Percentiles rank a stretch among this genome's conserved stretches.
Evolutionary conservation across 2,888 invertebrate genomes (phyloP).

Genomic region (Eutolmus rufibarbis): DNA sequence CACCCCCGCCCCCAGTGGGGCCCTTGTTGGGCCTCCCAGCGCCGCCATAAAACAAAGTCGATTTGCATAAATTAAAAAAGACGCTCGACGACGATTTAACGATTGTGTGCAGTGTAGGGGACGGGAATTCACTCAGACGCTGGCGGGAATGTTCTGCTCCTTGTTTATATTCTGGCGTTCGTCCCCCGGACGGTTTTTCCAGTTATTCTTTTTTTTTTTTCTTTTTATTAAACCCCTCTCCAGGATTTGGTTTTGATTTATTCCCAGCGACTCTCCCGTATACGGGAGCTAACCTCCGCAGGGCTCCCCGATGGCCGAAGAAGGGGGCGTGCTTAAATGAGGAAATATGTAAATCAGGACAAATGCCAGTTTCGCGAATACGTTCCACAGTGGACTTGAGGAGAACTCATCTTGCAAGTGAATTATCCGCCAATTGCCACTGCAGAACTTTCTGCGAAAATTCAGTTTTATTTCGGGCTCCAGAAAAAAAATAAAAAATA

Average conservation of each 20-base stretch:
- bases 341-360: conserved; percentile 22
- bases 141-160: background rate
- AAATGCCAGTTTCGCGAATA: background rate
- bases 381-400: background rate
- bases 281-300: background rate
- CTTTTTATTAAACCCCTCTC: background rate
- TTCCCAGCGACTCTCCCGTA: background rate
- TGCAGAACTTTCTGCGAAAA: conserved; percentile 19
- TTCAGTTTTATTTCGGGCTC: conserved; percentile 7
- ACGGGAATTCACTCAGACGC: conserved; percentile 6
- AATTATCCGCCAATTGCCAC: conserved; percentile 38
- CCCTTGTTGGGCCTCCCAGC: background rate
- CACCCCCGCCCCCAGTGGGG: background rate
- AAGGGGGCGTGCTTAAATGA: background rate
- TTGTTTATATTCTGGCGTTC: background rate
- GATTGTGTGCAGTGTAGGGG: conserved; percentile 33
- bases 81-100: conserved; percentile 43
- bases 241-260: conserved; percentile 32
- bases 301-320: background rate
- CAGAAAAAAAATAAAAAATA: background rate
- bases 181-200: background rate
- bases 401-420: conserved; percentile 30
- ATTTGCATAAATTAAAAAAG: conserved; percentile 40
- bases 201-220: background rate
- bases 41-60: conserved; percentile 44